Conservation (phyloP, 2,113 vertebrate genomes). For the Chaetops frenatus region DNA sequence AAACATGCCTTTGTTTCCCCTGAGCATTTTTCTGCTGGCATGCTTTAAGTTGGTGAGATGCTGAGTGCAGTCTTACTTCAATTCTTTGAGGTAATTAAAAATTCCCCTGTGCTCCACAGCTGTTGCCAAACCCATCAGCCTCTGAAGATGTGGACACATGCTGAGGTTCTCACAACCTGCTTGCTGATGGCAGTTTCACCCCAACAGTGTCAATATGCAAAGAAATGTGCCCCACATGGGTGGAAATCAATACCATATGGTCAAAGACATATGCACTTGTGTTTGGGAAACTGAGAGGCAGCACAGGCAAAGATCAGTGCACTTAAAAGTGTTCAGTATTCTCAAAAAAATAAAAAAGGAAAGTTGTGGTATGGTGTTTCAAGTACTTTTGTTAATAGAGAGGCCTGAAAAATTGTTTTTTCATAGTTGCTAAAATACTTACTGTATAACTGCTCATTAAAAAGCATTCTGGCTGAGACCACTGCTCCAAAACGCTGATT, state of each 20-base stretch:
- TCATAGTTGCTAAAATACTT: neutral
- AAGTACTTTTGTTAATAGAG: neutral
- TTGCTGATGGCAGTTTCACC: neutral
- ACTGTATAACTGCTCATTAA: neutral
- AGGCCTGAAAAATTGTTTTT: neutral
- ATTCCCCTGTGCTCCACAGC: neutral
- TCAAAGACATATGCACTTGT: neutral
- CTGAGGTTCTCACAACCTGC: neutral
- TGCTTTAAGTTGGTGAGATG: neutral
- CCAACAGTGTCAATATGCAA: neutral
- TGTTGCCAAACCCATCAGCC: neutral
- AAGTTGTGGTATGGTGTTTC: neutral
- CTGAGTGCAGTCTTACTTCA: neutral
- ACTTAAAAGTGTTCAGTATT: neutral
- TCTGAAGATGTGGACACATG: neutral
- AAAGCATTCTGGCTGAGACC: neutral
- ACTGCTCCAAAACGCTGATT: neutral
- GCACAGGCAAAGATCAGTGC: neutral
- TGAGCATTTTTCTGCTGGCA: neutral
- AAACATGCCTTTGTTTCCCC: neutral
- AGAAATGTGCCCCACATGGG: neutral
- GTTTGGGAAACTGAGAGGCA: neutral
- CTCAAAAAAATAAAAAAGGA: neutral
- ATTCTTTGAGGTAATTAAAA: neutral
- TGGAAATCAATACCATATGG: neutral